Evolutionary conservation across 2,888 invertebrate species (phyloP).

Genomic region (Platycheirus rosarum): DNA sequence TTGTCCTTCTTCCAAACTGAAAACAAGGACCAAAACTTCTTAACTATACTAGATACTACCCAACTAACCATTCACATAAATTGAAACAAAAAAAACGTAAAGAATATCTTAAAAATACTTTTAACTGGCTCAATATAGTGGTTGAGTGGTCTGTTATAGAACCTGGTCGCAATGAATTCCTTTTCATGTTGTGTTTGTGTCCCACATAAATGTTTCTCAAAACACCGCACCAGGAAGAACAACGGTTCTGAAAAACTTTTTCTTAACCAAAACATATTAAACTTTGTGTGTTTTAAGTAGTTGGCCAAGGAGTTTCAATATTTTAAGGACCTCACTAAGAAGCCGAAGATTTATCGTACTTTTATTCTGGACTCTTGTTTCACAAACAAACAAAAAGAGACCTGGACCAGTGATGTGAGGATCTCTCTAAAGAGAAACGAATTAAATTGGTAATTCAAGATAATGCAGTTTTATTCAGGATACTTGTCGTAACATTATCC

Average conservation of each 20-base stretch:
- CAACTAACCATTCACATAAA: constrained; percentile 44
- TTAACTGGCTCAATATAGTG: constrained; percentile 41
- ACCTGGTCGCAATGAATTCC: constrained; percentile 47
- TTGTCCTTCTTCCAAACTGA: constrained; percentile 30
- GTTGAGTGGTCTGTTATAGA: constrained; percentile 1
- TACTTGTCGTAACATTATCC: constrained; percentile 29
- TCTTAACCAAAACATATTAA: constrained; percentile 63
- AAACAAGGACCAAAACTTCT: constrained; percentile 39
- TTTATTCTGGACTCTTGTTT: constrained; percentile 30
- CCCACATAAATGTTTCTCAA: constrained; percentile 54
- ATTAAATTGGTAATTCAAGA: constrained; percentile 66
- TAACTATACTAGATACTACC: too few relatives aligned
- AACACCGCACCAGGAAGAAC: constrained; percentile 26
- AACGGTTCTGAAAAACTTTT: constrained; percentile 45
- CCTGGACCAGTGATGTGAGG: background rate
- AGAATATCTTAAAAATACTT: constrained; percentile 49
- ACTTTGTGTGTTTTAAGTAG: constrained; percentile 73
- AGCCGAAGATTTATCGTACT: constrained; percentile 63
- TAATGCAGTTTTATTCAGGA: constrained; percentile 55
- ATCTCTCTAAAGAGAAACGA: constrained; percentile 28
- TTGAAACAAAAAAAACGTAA: constrained; percentile 26
- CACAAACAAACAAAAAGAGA: background rate
- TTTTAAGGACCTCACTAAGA: constrained; percentile 73
- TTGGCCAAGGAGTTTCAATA: constrained; percentile 61
- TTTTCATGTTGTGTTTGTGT: constrained; percentile 38